A percentile compares a stretch with the other conserved stretches of the same genome.
Evolutionary conservation across 2,113 vertebrate species (phyloP).

Genomic region (Mobula hypostoma): DNA sequence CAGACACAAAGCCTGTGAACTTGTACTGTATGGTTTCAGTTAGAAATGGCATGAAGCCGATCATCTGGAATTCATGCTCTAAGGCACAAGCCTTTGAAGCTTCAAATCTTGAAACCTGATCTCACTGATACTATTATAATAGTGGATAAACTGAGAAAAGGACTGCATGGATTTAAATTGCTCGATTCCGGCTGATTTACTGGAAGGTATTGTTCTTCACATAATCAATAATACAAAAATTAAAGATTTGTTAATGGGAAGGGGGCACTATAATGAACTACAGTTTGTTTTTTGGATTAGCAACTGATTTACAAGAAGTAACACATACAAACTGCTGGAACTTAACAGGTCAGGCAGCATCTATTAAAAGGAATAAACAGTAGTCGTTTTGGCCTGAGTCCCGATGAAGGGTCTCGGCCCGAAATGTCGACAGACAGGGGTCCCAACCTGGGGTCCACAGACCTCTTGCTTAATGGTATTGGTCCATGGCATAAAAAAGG

Average conservation of each 20-base stretch:
- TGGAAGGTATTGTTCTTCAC: not conserved
- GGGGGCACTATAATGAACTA: not conserved
- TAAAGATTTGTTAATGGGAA: not conserved
- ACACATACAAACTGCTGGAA: no score
- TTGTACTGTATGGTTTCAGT: not conserved
- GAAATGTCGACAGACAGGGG: no score
- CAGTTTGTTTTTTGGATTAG: not conserved
- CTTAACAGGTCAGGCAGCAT: no score
- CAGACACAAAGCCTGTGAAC: not conserved
- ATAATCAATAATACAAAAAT: not conserved
- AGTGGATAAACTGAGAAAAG: not conserved
- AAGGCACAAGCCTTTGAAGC: constrained; percentile 23
- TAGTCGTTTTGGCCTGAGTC: no score
- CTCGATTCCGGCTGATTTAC: not conserved
- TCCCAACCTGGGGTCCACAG: no score
- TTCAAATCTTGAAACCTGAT: constrained; percentile 19
- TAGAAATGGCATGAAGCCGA: constrained; percentile 23
- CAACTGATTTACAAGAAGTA: not conserved
- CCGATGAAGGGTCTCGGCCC: no score
- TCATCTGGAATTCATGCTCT: constrained; percentile 27
- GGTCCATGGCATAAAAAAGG: no score
- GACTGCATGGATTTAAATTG: not conserved
- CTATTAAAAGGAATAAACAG: no score
- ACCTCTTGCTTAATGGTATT: no score
- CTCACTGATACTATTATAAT: not conserved